Conservation (phyloP, 1,140 invertebrate species). For the Drosophila lacertosa region DNA sequence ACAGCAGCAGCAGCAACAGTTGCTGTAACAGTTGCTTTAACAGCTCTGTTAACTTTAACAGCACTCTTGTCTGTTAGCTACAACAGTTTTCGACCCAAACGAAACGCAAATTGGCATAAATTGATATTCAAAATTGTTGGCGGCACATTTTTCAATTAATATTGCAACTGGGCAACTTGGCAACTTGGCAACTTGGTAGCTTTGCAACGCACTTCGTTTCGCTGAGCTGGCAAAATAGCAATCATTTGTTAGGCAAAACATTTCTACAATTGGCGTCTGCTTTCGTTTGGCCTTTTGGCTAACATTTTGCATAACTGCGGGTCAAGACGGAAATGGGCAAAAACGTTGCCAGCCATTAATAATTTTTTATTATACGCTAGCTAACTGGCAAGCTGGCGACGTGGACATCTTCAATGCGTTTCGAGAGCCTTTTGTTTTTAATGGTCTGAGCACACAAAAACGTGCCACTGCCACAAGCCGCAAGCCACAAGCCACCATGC, state of each 20-base stretch:
- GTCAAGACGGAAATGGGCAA: conserved; percentile 77
- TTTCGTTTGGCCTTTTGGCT: conserved; percentile 77
- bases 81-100: conserved; percentile 31
- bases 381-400: conserved; percentile 30
- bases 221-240: conserved; percentile 55
- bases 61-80: conserved; percentile 2
- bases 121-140: background rate
- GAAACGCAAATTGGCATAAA: background rate
- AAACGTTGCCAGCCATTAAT: conserved; percentile 73
- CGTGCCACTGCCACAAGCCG: conserved; percentile 37
- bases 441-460: conserved; percentile 40
- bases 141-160: conserved; percentile 69
- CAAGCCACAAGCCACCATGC: conserved; percentile 16
- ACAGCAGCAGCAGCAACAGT: background rate
- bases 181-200: conserved; percentile 2
- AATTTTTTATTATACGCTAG: conserved; percentile 51
- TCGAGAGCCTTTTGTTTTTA: conserved; percentile 68
- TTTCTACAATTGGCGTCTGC: conserved; percentile 67
- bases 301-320: conserved; percentile 80
- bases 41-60: conserved; percentile 5
- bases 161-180: conserved; percentile 13
- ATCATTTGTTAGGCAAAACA: conserved; percentile 78
- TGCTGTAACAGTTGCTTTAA: background rate
- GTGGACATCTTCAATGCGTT: conserved; percentile 68
- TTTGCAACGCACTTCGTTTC: conserved; percentile 50